Percentiles rank a stretch among this genome's conserved stretches.
These are phyloP conservation scores for Anguilla megastoma DNA, from an alignment of 2,797 vertebrate genomes.

Conservation along the genomic window DNA sequence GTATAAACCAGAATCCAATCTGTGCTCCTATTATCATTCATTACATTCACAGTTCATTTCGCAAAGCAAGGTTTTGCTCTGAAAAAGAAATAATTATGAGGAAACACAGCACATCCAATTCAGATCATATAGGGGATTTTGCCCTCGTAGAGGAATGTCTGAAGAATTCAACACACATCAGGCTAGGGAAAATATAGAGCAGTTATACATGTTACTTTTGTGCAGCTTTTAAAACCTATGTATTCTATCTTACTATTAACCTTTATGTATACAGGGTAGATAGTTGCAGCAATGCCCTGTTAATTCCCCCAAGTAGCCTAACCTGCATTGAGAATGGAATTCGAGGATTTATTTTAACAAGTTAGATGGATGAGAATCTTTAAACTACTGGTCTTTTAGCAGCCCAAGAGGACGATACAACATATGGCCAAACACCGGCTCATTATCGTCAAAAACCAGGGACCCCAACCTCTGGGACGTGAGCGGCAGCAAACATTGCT, in stretches of 20 bases:
- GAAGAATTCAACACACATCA: not conserved
- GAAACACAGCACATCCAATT: not conserved
- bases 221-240: not conserved
- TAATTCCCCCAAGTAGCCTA: not conserved
- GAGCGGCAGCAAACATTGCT: too few relatives aligned
- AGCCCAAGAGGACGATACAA: too few relatives aligned
- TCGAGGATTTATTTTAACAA: too few relatives aligned
- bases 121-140: not conserved
- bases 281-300: too few relatives aligned
- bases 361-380: too few relatives aligned
- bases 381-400: too few relatives aligned
- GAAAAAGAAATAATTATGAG: not conserved
- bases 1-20: not conserved
- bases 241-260: not conserved
- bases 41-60: not conserved
- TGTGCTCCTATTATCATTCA: not conserved
- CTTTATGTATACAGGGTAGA: too few relatives aligned
- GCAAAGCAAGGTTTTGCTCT: not conserved
- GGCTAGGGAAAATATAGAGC: not conserved
- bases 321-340: too few relatives aligned
- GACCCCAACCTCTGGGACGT: too few relatives aligned
- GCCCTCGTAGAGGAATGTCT: not conserved
- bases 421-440: too few relatives aligned
- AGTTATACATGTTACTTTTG: not conserved
- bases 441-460: too few relatives aligned